Evolutionary conservation across 2,888 invertebrate species (phyloP), one percentile per base, ranked within the genome.

Genomic region (Cantharis flavilabris): DNA sequence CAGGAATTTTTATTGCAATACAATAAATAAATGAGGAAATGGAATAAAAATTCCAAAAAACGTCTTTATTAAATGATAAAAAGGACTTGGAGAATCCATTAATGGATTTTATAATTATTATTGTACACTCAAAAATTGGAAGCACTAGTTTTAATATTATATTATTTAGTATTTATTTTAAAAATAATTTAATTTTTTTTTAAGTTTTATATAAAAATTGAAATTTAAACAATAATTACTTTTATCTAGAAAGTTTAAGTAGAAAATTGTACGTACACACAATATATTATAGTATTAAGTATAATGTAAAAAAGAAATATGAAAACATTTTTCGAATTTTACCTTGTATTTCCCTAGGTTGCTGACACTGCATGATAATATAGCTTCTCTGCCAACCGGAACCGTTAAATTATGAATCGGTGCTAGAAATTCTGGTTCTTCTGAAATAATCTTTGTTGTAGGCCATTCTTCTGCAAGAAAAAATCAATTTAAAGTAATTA

Each of bases 281-380:
- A 5, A 20, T 20, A 20, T 20, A 20, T 20, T 20, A 20, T 20
- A 20, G 20, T 20, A 20, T 23, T 23, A 26, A 9, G 20, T 33
- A 13, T 13, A 13, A 33, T 13, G 3, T 49, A 33, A 30, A 13
- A 84, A 85, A 86, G 87, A 84, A 87, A 87, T 80, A 79, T 65
- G 11, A 26, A 70, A 30, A 49, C 20, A 72, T 23, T 62, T 72
- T 23, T 30, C 14, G 30, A n/a, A 49, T 84, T 89, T 90, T 87
- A 93, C 93, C 91, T 92, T 92, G 83, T 92, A 92, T 86, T 91
- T 92, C 28, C 91, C 92, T 33, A 93, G 88, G 82, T 92, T 92
- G 63, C 90, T 90, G 71, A 93, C 92, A 62, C 91, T 90, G 82
- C 93, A 93, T 13, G 92, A 91, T 0, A 93, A 86, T 0, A 91